phyloP scores from a whole-genome alignment of 53 echinoderm and acorn worm genomes.

The Echinometra lucunter region DNA sequence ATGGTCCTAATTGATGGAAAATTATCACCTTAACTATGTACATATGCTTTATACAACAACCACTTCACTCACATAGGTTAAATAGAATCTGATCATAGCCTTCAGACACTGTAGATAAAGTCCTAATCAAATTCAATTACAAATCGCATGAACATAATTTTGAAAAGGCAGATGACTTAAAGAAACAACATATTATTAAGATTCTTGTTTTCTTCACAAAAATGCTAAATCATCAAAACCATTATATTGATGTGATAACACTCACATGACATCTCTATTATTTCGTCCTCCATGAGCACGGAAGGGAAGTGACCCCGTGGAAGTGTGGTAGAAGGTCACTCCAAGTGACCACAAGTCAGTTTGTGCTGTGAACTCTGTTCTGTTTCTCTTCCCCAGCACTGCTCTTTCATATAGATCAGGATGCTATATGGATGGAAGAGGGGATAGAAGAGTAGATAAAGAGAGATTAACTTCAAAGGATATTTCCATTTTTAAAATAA shows the following conservation, averaged over 20 bases:
- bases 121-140: too few species aligned
- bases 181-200: too few species aligned
- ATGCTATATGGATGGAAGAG: slow-evolving; percentile 78
- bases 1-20: background rate
- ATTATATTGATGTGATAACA: background rate
- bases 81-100: background rate
- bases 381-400: slow-evolving; percentile 79
- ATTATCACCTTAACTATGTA: too few species aligned
- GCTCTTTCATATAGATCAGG: slow-evolving; percentile 97
- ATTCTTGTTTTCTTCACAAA: too few species aligned
- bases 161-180: too few species aligned
- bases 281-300: slow-evolving; percentile 91
- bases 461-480: too few species aligned
- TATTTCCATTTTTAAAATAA: too few species aligned
- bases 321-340: slow-evolving; percentile 91
- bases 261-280: slow-evolving; percentile 95
- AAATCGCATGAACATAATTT: too few species aligned
- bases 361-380: slow-evolving; percentile 82
- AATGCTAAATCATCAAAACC: too few species aligned
- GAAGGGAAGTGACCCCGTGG: slow-evolving; percentile 95
- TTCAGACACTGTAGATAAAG: too few species aligned
- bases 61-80: too few species aligned
- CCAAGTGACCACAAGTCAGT: slow-evolving; percentile 97
- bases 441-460: background rate
- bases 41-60: too few species aligned